Evolutionary conservation across 1,140 invertebrate genomes (phyloP).

Genomic region (Drosophila nasuta): DNA sequence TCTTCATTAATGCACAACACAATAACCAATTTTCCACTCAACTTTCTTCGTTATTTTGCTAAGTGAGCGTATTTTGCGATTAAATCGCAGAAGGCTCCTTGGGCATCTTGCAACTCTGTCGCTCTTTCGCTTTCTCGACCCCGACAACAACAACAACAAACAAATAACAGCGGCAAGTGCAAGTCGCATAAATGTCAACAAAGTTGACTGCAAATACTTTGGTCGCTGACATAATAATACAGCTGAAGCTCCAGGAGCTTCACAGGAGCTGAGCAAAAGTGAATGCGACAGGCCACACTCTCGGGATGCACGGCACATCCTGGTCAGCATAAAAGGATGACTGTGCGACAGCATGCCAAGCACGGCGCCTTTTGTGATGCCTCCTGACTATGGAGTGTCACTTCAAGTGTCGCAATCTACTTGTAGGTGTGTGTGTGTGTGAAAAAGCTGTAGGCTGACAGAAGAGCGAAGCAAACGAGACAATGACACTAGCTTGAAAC

Average conservation of each 20-base stretch:
- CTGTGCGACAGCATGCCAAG: slow-evolving; percentile 9
- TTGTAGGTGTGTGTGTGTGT: background rate
- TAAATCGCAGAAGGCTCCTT: slow-evolving; percentile 43
- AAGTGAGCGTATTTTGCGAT: slow-evolving; percentile 44
- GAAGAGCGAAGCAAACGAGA: background rate
- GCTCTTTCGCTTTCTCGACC: too few relatives aligned
- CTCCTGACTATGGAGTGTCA: background rate
- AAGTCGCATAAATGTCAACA: slow-evolving; percentile 76
- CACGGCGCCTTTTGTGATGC: slow-evolving; percentile 18
- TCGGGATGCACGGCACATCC: slow-evolving; percentile 30
- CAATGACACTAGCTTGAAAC: background rate
- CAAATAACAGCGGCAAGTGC: slow-evolving; percentile 39
- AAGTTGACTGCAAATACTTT: slow-evolving; percentile 74
- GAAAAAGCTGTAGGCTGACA: background rate
- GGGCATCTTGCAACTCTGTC: slow-evolving; percentile 13
- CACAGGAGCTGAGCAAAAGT: slow-evolving; percentile 35
- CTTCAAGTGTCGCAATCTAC: slow-evolving; percentile 18
- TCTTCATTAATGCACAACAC: slow-evolving; percentile 66
- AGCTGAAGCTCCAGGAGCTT: slow-evolving; percentile 26
- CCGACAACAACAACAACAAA: too few relatives aligned
- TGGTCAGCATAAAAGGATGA: slow-evolving; percentile 17
- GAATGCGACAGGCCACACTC: slow-evolving; percentile 54
- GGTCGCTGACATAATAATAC: slow-evolving; percentile 71
- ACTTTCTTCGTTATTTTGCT: slow-evolving; percentile 46
- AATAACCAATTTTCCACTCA: slow-evolving; percentile 78